These are phyloP conservation scores for Scolopax bukidnonensis DNA, from an alignment of 2,797 vertebrate genomes.

Conservation along the genomic window DNA sequence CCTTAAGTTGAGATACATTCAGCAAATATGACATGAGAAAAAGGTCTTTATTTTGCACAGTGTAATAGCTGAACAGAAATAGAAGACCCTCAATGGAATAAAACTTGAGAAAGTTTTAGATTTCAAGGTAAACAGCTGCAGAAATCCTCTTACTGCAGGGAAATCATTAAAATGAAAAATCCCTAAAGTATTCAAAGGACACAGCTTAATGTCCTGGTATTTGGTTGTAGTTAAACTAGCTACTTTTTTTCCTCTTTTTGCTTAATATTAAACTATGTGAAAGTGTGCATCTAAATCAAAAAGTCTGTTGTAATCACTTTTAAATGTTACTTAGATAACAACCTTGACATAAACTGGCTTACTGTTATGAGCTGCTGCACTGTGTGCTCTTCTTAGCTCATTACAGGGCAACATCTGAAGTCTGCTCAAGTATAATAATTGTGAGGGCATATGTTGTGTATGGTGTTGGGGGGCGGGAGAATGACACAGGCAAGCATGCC, in stretches of 20 bases:
- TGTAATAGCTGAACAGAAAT: neutral
- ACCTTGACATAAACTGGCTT: neutral
- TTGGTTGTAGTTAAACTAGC: constrained; percentile 17
- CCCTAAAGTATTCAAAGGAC: neutral
- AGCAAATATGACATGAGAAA: neutral
- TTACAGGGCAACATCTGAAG: neutral
- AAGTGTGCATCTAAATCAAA: constrained; percentile 21
- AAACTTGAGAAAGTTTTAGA: neutral
- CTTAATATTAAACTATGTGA: neutral
- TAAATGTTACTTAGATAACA: neutral
- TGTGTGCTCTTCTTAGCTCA: accelerated
- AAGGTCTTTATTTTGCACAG: neutral
- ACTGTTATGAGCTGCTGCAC: neutral
- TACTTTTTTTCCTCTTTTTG: neutral
- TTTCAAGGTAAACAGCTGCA: constrained; percentile 41
- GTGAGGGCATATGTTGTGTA: accelerated
- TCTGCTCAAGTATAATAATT: neutral
- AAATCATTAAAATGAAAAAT: constrained; percentile 40
- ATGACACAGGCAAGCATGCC: neutral
- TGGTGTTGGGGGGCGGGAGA: too few species aligned
- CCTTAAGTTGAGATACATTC: neutral
- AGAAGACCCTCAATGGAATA: neutral
- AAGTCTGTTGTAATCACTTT: neutral
- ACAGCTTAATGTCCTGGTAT: neutral
- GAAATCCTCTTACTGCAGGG: constrained; percentile 44